A percentile compares a stretch with the other conserved stretches of the same genome.
These are phyloP conservation scores for Cepaea nemoralis DNA, from an alignment of 1,140 invertebrate genomes.

Conservation along the genomic window DNA sequence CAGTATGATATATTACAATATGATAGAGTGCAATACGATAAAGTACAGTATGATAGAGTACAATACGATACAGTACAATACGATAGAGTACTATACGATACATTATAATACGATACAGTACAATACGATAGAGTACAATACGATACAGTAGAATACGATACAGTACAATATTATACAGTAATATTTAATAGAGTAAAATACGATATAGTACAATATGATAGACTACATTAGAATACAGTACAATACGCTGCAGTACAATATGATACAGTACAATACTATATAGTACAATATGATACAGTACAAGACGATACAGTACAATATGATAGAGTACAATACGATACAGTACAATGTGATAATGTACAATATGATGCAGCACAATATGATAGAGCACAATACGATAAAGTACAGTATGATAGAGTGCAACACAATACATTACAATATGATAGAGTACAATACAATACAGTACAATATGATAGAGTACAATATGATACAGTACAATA, in stretches of 20 bases:
- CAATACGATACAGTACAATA: background rate
- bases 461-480: background rate
- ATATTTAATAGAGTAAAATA: too few relatives aligned
- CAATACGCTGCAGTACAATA: too few relatives aligned
- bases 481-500: background rate
- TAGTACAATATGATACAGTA: background rate
- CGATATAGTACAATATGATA: too few relatives aligned
- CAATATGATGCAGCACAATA: background rate
- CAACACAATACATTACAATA: background rate
- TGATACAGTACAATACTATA: background rate
- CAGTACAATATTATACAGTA: too few relatives aligned
- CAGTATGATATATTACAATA: background rate
- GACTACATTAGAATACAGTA: too few relatives aligned
- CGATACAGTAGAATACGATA: too few relatives aligned
- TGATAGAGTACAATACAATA: conserved; percentile 4
- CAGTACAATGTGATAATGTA: background rate
- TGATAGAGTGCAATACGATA: too few relatives aligned
- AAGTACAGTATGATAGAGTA: background rate
- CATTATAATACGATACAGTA: too few relatives aligned
- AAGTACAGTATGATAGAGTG: background rate
- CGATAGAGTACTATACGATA: background rate
- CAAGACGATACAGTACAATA: background rate
- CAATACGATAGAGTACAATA: too few relatives aligned
- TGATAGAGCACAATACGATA: background rate
- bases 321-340: conserved; percentile 9